phyloP scores from a whole-genome alignment of 2,888 invertebrate genomes.

The Macrostomum cliftonense region DNA sequence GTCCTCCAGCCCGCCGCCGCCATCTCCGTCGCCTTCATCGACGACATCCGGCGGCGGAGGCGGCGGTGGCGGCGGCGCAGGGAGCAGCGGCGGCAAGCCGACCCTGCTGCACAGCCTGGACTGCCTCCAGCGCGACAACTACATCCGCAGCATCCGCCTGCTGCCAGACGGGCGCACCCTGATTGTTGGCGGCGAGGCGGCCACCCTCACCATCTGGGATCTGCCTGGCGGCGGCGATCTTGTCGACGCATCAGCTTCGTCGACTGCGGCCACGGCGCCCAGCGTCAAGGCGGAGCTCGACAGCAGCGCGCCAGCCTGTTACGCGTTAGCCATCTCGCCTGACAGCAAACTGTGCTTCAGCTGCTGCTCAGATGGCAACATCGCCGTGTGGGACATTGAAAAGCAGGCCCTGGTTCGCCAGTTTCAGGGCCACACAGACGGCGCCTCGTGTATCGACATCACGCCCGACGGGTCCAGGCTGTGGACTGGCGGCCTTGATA shows the following conservation, averaged over 20 bases:
- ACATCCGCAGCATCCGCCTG: conserved; percentile 83
- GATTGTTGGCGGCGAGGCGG: conserved; percentile 87
- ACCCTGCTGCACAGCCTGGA: conserved; percentile 6
- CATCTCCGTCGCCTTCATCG: conserved; percentile 2
- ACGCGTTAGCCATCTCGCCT: conserved; percentile 83
- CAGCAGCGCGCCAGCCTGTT: conserved; percentile 81
- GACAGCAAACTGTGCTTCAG: conserved; percentile 92
- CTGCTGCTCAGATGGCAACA: conserved; percentile 88
- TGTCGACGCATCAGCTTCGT: too few species aligned
- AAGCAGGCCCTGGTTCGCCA: conserved; percentile 48
- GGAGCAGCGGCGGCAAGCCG: too few species aligned
- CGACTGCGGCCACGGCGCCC: conserved; percentile 54
- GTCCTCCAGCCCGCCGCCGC: not conserved
- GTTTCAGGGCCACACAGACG: conserved; percentile 68
- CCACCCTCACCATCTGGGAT: conserved; percentile 86
- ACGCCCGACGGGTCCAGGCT: conserved; percentile 66
- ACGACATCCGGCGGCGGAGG: too few species aligned
- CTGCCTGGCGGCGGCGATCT: conserved; percentile 51
- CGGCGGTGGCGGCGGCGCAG: too few species aligned
- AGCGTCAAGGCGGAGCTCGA: conserved; percentile 79
- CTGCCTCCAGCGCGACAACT: conserved; percentile 66
- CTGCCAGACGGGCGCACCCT: conserved; percentile 73
- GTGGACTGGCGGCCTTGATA: conserved; percentile 87
- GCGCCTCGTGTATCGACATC: conserved; percentile 84
- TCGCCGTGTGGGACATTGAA: conserved; percentile 85